Conservation (phyloP, 1,140 invertebrate species). For the Conus ventricosus region DNA sequence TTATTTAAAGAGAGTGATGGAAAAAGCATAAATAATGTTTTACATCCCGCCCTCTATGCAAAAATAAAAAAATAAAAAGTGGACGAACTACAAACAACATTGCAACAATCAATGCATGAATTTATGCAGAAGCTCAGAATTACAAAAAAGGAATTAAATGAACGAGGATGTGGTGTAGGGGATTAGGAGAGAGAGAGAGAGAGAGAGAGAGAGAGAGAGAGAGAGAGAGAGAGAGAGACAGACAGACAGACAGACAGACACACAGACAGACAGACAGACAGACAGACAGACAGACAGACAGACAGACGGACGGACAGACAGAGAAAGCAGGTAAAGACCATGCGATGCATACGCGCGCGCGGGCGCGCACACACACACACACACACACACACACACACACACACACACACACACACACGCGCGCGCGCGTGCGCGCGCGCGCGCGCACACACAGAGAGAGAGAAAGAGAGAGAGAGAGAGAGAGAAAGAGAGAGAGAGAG, state of each 20-base stretch:
- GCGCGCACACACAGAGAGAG: not conserved
- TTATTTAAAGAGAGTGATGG: too few relatives aligned
- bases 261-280: not conserved
- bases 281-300: not conserved
- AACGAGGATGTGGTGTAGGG: not conserved
- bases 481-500: not conserved
- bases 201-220: not conserved
- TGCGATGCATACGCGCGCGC: not conserved
- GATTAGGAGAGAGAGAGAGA: not conserved
- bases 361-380: not conserved
- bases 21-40: too few relatives aligned
- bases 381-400: not conserved
- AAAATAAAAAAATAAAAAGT: too few relatives aligned
- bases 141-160: too few relatives aligned
- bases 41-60: too few relatives aligned
- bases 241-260: not conserved
- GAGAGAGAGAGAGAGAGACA: not conserved
- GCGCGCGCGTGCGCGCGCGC: too few relatives aligned
- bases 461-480: not conserved
- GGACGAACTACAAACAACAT: too few relatives aligned
- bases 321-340: not conserved
- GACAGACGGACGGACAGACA: not conserved
- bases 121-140: too few relatives aligned
- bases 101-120: too few relatives aligned
- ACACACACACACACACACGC: not conserved